phyloP scores from a whole-genome alignment of 2,113 vertebrate genomes.

The Poeciliopsis occidentalis region DNA sequence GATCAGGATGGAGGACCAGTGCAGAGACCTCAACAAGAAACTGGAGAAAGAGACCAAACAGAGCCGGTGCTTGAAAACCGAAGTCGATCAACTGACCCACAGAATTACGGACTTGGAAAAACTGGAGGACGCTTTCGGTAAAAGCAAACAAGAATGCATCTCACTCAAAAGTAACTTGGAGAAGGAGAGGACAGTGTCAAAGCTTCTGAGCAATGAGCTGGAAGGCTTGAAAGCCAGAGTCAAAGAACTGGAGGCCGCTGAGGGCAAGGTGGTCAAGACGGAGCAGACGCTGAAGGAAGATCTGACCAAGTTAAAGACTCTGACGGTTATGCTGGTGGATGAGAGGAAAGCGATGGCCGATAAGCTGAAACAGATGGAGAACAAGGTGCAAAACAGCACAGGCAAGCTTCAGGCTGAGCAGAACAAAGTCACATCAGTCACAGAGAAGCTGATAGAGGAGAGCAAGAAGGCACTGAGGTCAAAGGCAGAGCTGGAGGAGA shows the following conservation, averaged over 20 bases:
- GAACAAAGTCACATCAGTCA: slow-evolving; percentile 90
- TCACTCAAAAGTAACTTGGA: slow-evolving; percentile 91
- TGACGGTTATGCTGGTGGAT: slow-evolving; percentile 96
- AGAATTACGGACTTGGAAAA: slow-evolving; percentile 94
- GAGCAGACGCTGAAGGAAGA: slow-evolving; percentile 93
- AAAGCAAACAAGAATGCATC: slow-evolving; percentile 93
- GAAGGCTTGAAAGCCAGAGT: slow-evolving; percentile 89
- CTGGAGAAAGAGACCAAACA: slow-evolving; percentile 91
- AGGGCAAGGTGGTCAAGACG: slow-evolving; percentile 89
- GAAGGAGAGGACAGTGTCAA: slow-evolving; percentile 90
- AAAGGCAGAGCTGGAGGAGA: slow-evolving; percentile 94
- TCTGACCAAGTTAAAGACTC: slow-evolving; percentile 93
- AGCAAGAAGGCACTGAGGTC: slow-evolving; percentile 92
- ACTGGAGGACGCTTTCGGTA: slow-evolving; percentile 92
- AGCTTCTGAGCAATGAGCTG: slow-evolving; percentile 88
- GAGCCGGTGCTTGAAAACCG: slow-evolving; percentile 86
- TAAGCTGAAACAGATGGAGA: slow-evolving; percentile 94
- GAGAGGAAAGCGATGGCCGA: slow-evolving; percentile 93
- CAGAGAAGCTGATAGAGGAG: slow-evolving; percentile 96
- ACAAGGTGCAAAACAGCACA: slow-evolving; percentile 88
- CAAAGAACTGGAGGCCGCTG: slow-evolving; percentile 88
- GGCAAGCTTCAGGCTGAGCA: slow-evolving; percentile 92
- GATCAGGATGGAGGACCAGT: slow-evolving; percentile 94
- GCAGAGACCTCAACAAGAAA: slow-evolving; percentile 91
- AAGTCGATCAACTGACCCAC: slow-evolving; percentile 93